A percentile compares a stretch with the other conserved stretches of the same genome.
These are phyloP conservation scores for Clarias gariepinus DNA, from an alignment of 2,113 vertebrate species.

Conservation along the genomic window DNA sequence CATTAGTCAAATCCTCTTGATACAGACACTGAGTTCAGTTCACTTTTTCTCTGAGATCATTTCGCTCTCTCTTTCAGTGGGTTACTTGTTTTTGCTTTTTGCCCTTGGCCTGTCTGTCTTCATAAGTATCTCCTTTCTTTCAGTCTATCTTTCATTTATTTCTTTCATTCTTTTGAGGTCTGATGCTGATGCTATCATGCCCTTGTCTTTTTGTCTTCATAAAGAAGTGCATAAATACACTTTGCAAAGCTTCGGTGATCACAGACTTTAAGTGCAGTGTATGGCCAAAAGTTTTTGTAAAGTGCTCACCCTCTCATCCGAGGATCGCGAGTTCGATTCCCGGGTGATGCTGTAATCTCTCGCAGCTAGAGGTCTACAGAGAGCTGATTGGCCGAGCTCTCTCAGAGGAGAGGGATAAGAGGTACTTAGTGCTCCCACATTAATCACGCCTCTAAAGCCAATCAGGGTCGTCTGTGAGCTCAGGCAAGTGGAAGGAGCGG, in stretches of 20 bases:
- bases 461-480: no score
- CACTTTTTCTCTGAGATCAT: not conserved
- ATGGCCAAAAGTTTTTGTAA: not conserved
- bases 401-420: no score
- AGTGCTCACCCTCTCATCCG: no score
- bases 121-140: not conserved
- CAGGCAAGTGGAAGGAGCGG: no score
- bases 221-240: not conserved
- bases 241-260: slow-evolving; percentile 24
- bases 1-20: slow-evolving; percentile 7
- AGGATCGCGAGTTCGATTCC: no score
- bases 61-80: not conserved
- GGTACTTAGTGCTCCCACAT: no score
- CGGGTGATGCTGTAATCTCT: no score
- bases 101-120: not conserved
- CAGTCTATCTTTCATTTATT: not conserved
- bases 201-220: slow-evolving; percentile 22
- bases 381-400: no score
- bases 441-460: no score
- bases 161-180: not conserved
- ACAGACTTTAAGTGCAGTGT: not conserved
- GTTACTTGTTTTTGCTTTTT: not conserved
- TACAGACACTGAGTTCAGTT: not conserved
- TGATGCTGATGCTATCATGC: slow-evolving; percentile 2
- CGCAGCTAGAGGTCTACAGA: no score